These are phyloP conservation scores for Perdix hodgsoniae DNA, from an alignment of 2,797 vertebrate species.

Conservation along the genomic window DNA sequence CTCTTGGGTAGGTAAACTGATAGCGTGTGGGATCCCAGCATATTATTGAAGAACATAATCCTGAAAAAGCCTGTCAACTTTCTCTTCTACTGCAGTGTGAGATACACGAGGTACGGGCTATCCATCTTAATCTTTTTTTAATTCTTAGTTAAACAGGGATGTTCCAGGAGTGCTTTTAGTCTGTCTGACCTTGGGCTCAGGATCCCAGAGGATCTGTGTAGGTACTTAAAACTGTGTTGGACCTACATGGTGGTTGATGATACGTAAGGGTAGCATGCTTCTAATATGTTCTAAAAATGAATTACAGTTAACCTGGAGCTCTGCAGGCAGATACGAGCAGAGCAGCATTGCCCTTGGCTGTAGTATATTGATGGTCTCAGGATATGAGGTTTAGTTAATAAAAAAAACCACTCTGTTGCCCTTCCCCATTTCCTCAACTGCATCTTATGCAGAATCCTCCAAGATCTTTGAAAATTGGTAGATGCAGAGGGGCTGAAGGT, in stretches of 20 bases:
- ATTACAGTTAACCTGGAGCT: background rate
- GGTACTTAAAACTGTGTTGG: background rate
- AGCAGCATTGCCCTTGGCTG: background rate
- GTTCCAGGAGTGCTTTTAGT: background rate
- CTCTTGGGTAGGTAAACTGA: background rate
- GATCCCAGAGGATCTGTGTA: constrained; percentile 8
- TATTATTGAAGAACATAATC: background rate
- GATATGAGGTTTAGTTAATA: background rate
- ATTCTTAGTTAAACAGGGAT: background rate
- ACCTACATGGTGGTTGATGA: background rate
- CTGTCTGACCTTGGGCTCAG: background rate
- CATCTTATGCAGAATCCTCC: background rate
- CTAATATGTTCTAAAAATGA: background rate
- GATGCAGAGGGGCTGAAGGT: background rate
- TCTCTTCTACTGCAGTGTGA: background rate
- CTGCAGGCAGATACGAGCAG: background rate
- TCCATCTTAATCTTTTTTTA: background rate
- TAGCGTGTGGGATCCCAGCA: background rate
- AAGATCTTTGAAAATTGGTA: background rate
- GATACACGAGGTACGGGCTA: background rate
- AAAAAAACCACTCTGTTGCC: background rate
- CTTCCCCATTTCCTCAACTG: background rate
- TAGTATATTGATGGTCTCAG: background rate
- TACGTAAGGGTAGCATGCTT: background rate
- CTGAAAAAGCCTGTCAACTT: background rate